Percentiles rank a stretch among this genome's conserved stretches.
phyloP scores from a whole-genome alignment of 2,113 vertebrate genomes.

The Nipponia nippon region DNA sequence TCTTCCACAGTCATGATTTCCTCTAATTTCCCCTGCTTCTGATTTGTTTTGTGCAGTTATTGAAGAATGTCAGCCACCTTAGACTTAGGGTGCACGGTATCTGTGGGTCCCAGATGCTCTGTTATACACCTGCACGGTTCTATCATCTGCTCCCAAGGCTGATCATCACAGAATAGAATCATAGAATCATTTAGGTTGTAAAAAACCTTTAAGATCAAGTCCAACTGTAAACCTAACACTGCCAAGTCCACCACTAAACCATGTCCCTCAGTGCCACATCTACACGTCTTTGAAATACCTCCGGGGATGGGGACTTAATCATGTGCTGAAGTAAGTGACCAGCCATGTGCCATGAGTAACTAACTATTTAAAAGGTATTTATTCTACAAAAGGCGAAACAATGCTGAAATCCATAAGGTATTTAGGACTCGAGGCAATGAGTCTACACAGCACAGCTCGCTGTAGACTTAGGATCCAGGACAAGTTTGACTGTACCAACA shows the following conservation, averaged over 20 bases:
- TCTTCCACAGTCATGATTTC: not conserved
- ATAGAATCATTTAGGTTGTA: not conserved
- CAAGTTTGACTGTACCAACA: not conserved
- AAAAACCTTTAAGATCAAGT: not conserved
- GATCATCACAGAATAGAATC: not conserved
- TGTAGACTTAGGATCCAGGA: not conserved
- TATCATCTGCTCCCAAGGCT: not conserved
- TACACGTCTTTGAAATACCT: not conserved
- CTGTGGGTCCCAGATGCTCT: not conserved
- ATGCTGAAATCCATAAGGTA: not conserved
- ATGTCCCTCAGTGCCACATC: not conserved
- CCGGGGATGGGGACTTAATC: not conserved
- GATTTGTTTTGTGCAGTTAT: not conserved
- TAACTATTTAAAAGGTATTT: not conserved
- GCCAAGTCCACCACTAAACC: not conserved
- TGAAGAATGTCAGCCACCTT: not conserved
- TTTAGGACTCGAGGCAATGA: not conserved
- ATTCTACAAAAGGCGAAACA: not conserved
- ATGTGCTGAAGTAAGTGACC: not conserved
- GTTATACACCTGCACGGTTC: fast-evolving
- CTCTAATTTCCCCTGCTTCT: not conserved
- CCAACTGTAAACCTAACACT: not conserved
- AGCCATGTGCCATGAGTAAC: not conserved
- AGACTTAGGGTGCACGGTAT: not conserved
- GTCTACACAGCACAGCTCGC: not conserved